A percentile compares a stretch with the other conserved stretches of the same genome.
Conservation (phyloP, 2,797 vertebrate species). For the Petrocephalus sullivani region DNA sequence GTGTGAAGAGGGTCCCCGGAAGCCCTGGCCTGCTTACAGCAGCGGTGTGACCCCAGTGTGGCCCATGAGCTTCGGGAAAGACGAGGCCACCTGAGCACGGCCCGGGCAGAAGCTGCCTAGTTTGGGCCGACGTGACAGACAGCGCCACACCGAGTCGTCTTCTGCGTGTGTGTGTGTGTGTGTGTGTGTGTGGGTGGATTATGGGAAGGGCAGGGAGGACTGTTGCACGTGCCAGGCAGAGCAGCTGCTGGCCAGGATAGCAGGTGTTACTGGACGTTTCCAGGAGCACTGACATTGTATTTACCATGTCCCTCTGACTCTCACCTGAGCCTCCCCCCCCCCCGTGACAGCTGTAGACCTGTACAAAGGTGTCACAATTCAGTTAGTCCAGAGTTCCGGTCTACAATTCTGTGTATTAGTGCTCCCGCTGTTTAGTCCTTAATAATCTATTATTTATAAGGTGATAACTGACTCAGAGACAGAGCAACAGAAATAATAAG, state of each 20-base stretch:
- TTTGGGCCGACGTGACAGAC: constrained; percentile 46
- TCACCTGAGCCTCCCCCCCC: not conserved
- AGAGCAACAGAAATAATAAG: not conserved
- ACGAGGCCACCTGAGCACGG: constrained; percentile 27
- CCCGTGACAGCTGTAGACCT: not conserved
- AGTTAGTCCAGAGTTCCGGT: not conserved
- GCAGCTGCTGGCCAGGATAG: constrained; percentile 39
- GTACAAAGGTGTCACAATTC: not conserved
- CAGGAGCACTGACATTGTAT: constrained; percentile 58
- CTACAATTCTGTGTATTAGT: not conserved
- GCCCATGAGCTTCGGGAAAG: constrained; percentile 24
- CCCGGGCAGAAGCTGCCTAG: constrained; percentile 55
- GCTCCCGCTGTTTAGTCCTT: not conserved
- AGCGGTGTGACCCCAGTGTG: not conserved
- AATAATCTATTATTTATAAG: not conserved
- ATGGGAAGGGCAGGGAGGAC: not conserved
- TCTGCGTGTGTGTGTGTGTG: not conserved
- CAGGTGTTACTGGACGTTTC: constrained; percentile 72
- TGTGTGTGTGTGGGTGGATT: not conserved
- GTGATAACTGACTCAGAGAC: not conserved
- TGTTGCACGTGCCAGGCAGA: constrained; percentile 11
- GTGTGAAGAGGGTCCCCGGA: not conserved
- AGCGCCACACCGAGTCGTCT: constrained; percentile 10
- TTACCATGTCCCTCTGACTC: not conserved
- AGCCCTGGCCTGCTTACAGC: not conserved